Conservation (phyloP, 2,888 invertebrate species). For the Papilio elwesi region DNA sequence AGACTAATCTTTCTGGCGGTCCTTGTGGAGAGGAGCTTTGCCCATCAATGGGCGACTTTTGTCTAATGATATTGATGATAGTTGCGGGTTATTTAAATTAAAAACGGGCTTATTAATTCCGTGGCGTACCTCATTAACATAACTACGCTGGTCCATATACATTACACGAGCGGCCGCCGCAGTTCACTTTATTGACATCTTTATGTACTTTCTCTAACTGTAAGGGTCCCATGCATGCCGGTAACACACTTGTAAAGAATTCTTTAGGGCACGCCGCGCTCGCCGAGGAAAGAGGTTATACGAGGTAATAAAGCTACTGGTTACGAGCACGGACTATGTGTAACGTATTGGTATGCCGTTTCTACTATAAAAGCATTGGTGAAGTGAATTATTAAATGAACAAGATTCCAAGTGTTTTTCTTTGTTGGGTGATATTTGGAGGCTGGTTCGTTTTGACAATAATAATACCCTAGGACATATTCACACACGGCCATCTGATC, state of each 20-base stretch:
- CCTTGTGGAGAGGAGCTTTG: too few species aligned
- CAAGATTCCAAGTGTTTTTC: conserved; percentile 8
- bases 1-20: too few species aligned
- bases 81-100: background rate
- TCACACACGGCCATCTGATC: too few species aligned
- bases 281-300: conserved; percentile 18
- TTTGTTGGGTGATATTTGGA: background rate
- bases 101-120: conserved; percentile 1
- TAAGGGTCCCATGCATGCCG: conserved; percentile 30
- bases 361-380: conserved; percentile 1
- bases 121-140: conserved; percentile 19
- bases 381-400: background rate
- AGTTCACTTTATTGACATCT: conserved; percentile 53
- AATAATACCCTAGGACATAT: too few species aligned
- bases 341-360: conserved; percentile 4
- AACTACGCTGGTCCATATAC: conserved; percentile 17
- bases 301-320: conserved; percentile 27
- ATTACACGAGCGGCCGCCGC: conserved; percentile 37
- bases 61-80: too few species aligned
- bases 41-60: too few species aligned
- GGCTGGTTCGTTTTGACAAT: too few species aligned
- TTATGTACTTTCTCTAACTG: conserved; percentile 54
- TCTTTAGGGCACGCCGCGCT: conserved; percentile 7
- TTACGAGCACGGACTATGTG: background rate
- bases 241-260: conserved; percentile 28